Conservation (phyloP, 2,797 vertebrate genomes). For the Ctenosaura bakeri region DNA sequence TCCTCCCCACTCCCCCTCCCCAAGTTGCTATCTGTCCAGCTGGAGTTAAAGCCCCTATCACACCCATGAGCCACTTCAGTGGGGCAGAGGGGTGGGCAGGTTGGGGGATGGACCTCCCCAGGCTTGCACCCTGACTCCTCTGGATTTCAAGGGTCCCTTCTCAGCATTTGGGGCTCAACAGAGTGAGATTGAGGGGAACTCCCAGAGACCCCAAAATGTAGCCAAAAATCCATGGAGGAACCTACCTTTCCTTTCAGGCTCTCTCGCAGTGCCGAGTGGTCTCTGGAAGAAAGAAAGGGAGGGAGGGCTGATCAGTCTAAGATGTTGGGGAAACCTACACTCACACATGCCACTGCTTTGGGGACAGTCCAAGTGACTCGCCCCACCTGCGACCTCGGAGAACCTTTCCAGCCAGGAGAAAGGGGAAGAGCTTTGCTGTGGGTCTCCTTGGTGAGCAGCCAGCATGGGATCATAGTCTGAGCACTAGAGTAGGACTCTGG, state of each 20-base stretch:
- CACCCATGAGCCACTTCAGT: background rate
- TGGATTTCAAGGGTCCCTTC: background rate
- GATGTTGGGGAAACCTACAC: too few species aligned
- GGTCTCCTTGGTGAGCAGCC: background rate
- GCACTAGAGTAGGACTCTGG: too few species aligned
- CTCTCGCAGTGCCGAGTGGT: constrained; percentile 16
- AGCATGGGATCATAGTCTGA: too few species aligned
- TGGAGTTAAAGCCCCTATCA: background rate
- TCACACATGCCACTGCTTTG: background rate
- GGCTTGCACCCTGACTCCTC: background rate
- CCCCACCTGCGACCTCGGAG: too few species aligned
- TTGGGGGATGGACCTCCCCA: background rate
- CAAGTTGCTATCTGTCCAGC: too few species aligned
- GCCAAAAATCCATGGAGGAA: background rate
- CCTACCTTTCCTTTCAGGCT: constrained; percentile 44
- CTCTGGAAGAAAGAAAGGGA: constrained; percentile 12
- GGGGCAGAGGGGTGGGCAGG: background rate
- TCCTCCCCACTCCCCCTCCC: too few species aligned
- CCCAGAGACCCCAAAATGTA: background rate
- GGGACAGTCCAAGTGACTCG: background rate
- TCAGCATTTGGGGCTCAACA: too few species aligned
- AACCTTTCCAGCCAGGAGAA: background rate
- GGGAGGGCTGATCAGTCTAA: background rate
- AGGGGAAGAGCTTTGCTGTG: too few species aligned
- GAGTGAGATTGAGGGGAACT: background rate